Evolutionary conservation across 2,797 vertebrate genomes (phyloP), one percentile per base, ranked within the genome.

Genomic region (Xerus rutilus): DNA sequence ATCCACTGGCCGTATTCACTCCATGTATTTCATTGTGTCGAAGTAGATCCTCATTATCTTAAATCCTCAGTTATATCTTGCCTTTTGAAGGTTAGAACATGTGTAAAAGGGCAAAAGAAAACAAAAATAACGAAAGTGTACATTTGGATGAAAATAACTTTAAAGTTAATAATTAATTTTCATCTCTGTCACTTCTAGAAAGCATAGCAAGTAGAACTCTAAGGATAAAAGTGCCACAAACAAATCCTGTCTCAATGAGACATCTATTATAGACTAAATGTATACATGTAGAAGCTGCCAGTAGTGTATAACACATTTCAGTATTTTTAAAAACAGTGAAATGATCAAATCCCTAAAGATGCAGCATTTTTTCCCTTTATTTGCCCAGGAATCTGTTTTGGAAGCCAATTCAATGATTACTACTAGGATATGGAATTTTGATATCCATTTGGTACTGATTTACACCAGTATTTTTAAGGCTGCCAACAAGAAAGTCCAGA

Each of bases 371-470:
- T 45, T 18, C 92, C 96, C 93, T 96, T 57, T 94, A 83, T 98
- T 96, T 96, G 88, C 89, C 86, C 67, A 98, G 96, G 96, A 98
- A 98, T 98, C 97, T 97, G 93, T 97, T 97, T 92, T 97, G 93
- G 98, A 97, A n/a, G 7, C 97, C 97, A 98, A 72, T 94, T 90
- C 97, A 98, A 97, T 92, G 97, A 98, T 98, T 98, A 98, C 98
- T 97, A 96, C 92, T 86, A 64, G 96, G 97, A 97, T 92, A 97
- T 97, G 98, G 98, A 98, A 98, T 98, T 98, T 98, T 97, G 98
- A 98, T 98, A 98, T 98, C 97, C 98, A 99, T 99, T 99, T 98
- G 98, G 98, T 98, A 97, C 93, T 98, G 98, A 98, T 98, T 99
- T 98, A 98, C 98, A 98, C 93, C 96, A 98, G 91, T 91, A 96